These are phyloP conservation scores for Lateolabrax maculatus DNA, from an alignment of 2,797 vertebrate species.

Conservation along the genomic window DNA sequence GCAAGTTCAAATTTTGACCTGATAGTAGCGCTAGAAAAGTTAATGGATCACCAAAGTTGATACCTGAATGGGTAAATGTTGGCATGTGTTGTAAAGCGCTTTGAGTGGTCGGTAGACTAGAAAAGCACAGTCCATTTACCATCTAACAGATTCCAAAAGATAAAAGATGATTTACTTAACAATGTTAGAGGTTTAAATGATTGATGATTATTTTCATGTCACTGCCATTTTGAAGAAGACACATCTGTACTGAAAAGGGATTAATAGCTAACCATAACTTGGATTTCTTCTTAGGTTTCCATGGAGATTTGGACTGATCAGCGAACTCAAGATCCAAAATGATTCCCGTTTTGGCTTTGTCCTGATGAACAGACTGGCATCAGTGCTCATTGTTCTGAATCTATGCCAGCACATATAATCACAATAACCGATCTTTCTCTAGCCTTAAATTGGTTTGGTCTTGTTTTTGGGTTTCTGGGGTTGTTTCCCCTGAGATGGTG, in stretches of 20 bases:
- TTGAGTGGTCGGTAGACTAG: no score
- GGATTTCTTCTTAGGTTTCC: slow-evolving; percentile 19
- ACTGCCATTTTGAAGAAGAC: background rate
- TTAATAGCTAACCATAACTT: background rate
- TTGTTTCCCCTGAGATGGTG: background rate
- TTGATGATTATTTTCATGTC: background rate
- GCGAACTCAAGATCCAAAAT: background rate
- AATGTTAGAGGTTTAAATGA: no score
- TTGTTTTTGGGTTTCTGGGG: background rate
- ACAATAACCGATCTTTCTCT: background rate
- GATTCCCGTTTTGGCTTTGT: background rate
- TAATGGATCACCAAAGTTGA: no score
- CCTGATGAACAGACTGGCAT: background rate
- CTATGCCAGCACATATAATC: background rate
- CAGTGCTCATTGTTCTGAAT: background rate
- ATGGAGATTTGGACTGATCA: background rate
- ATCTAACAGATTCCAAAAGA: no score
- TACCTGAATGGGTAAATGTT: no score
- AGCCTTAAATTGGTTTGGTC: background rate
- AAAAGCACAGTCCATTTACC: no score
- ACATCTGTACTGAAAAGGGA: background rate
- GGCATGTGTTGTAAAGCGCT: no score
- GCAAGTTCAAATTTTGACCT: no score
- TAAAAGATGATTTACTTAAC: no score
- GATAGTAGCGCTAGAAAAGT: no score